Percentiles rank a stretch among this genome's conserved stretches.
These are phyloP conservation scores for Diogma glabrata DNA, from an alignment of 2,888 invertebrate species.

Conservation along the genomic window DNA sequence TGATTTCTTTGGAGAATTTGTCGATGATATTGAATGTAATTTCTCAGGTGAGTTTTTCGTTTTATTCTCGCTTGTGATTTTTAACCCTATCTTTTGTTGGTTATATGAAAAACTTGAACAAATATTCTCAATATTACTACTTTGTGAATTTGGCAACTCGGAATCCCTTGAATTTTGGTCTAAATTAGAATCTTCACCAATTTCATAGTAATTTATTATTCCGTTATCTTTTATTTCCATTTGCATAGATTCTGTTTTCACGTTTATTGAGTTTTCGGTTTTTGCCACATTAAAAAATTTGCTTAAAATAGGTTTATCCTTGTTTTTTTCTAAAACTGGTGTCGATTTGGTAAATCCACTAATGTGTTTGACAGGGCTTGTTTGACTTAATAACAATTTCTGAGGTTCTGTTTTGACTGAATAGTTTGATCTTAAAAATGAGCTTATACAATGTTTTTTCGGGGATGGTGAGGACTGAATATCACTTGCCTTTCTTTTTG, in stretches of 20 bases:
- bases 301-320: not conserved
- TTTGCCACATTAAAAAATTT: constrained; percentile 1
- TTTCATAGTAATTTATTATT: not conserved
- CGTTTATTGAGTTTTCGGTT: not conserved
- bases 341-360: too few species aligned
- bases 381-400: too few species aligned
- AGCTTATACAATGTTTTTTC: not conserved
- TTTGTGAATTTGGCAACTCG: not conserved
- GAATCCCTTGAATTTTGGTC: too few species aligned
- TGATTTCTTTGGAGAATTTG: not conserved
- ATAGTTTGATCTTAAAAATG: not conserved
- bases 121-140: constrained; percentile 2
- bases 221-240: constrained; percentile 2
- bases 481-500: not conserved
- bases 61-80: not conserved
- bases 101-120: not conserved
- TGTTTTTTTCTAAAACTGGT: too few species aligned
- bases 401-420: too few species aligned
- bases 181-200: not conserved
- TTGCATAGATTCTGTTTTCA: not conserved
- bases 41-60: not conserved
- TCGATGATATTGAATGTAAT: too few species aligned
- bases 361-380: too few species aligned
- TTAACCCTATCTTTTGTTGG: too few species aligned
- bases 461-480: not conserved